Conservation (phyloP, 1,140 invertebrate species). For the Bilobella aurantiaca region DNA sequence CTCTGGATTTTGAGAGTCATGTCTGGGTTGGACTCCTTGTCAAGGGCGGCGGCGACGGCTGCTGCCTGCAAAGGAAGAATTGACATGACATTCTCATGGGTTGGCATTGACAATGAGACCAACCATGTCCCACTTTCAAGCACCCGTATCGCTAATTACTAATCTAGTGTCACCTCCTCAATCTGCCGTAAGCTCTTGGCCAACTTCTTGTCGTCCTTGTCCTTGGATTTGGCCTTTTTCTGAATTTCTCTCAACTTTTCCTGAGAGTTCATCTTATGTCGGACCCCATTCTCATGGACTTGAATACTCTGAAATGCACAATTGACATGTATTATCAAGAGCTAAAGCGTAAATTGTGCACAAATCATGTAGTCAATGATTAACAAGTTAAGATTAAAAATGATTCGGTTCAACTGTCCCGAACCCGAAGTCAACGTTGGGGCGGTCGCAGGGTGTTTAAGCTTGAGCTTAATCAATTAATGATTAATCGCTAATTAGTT, state of each 20-base stretch:
- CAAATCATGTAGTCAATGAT: no score
- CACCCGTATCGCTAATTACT: neutral
- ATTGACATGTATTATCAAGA: constrained; percentile 6
- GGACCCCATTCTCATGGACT: constrained; percentile 87
- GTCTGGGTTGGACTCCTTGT: constrained; percentile 47
- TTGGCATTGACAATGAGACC: neutral
- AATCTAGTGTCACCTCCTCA: constrained; percentile 63
- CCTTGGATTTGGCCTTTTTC: constrained; percentile 66
- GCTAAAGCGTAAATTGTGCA: neutral
- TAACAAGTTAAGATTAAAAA: neutral
- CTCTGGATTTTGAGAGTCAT: constrained; percentile 35
- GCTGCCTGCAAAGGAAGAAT: constrained; percentile 25
- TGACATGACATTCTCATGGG: no score
- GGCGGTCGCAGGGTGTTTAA: no score
- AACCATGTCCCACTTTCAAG: neutral
- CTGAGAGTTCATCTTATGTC: constrained; percentile 86
- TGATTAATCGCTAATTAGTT: no score
- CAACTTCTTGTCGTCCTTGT: constrained; percentile 62
- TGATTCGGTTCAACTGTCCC: neutral
- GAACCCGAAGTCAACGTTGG: no score
- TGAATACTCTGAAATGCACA: constrained; percentile 63
- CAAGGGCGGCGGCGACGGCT: constrained; percentile 16
- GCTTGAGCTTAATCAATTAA: no score
- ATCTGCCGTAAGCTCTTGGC: constrained; percentile 74
- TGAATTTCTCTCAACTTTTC: constrained; percentile 74